A percentile compares a stretch with the other conserved stretches of the same genome.
Conservation (phyloP, 2,113 vertebrate species). For the Talpa occidentalis region DNA sequence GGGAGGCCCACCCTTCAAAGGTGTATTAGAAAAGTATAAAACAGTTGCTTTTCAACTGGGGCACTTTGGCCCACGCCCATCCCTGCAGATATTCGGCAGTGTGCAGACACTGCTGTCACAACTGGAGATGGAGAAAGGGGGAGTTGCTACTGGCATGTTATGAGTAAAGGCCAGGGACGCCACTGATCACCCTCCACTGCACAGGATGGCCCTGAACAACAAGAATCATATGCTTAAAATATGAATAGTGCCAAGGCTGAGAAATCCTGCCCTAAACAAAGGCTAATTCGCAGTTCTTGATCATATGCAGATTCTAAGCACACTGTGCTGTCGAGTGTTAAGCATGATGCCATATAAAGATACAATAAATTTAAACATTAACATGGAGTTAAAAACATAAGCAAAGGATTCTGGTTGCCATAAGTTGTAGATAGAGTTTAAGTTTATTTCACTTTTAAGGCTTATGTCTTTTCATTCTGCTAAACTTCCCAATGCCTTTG, state of each 20-base stretch:
- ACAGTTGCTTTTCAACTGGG: not conserved
- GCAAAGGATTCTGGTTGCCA: not conserved
- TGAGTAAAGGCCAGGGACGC: not conserved
- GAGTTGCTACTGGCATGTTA: not conserved
- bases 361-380: not conserved
- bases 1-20: not conserved
- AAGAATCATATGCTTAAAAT: not conserved
- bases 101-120: not conserved
- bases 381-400: not conserved
- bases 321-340: not conserved
- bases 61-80: too few species aligned
- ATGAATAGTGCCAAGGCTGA: fast-evolving
- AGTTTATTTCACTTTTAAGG: not conserved
- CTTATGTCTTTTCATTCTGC: not conserved
- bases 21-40: not conserved
- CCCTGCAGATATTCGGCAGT: not conserved
- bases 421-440: not conserved
- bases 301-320: not conserved
- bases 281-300: not conserved
- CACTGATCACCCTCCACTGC: not conserved
- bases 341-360: not conserved
- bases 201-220: not conserved
- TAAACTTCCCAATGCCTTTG: not conserved
- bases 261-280: not conserved
- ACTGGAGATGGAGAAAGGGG: not conserved